These are phyloP conservation scores for Anoplopoma fimbria DNA, from an alignment of 2,113 vertebrate genomes.

Conservation along the genomic window DNA sequence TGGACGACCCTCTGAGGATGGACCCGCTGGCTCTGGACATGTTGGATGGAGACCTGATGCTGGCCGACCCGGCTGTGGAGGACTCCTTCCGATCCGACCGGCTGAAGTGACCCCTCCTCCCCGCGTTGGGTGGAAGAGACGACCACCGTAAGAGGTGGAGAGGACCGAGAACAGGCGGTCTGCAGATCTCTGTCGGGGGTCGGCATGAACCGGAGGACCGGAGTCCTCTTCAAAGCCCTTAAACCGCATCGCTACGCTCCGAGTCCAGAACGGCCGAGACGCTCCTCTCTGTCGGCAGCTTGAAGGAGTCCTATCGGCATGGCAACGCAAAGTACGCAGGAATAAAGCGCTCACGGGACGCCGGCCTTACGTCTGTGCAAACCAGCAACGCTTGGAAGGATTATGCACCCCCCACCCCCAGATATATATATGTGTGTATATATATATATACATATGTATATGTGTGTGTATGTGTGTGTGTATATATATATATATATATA, in stretches of 20 bases:
- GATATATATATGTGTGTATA: too few relatives aligned
- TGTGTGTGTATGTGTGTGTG: too few relatives aligned
- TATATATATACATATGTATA: too few relatives aligned
- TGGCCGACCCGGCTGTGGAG: slow-evolving; percentile 92
- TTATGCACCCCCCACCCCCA: neutral
- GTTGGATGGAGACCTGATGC: slow-evolving; percentile 91
- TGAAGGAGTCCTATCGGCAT: slow-evolving; percentile 46
- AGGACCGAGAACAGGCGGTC: neutral
- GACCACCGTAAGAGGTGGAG: neutral
- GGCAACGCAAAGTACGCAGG: neutral
- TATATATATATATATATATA: too few relatives aligned
- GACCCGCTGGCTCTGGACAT: slow-evolving; percentile 89
- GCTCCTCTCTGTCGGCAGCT: slow-evolving; percentile 63
- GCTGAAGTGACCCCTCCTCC: slow-evolving; percentile 83
- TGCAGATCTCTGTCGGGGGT: neutral
- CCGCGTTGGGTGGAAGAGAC: neutral
- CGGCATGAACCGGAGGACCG: neutral
- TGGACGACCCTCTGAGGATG: slow-evolving; percentile 89
- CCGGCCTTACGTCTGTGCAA: neutral
- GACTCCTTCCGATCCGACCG: slow-evolving; percentile 93
- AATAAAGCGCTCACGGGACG: neutral
- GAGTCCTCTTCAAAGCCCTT: slow-evolving; percentile 55
- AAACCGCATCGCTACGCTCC: slow-evolving; percentile 61
- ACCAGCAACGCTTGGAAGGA: neutral
- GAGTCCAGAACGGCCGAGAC: slow-evolving; percentile 47